Percentiles rank a stretch among this genome's conserved stretches.
Conservation (phyloP, 2,888 invertebrate genomes). For the Amitus sp. region DNA sequence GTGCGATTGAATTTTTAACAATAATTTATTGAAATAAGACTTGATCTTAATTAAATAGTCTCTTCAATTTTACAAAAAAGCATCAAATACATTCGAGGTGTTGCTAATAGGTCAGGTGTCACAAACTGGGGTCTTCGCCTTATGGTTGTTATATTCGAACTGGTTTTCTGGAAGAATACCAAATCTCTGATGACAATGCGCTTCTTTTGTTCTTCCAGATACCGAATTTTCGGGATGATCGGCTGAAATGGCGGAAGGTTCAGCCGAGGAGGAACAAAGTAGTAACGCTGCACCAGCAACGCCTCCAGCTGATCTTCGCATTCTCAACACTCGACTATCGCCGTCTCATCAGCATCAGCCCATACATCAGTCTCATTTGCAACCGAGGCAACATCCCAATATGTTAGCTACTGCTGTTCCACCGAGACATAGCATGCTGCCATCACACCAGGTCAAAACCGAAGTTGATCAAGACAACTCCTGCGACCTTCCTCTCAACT, state of each 20-base stretch:
- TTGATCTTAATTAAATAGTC: too few relatives aligned
- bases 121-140: too few relatives aligned
- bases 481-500: slow-evolving; percentile 63
- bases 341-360: slow-evolving; percentile 59
- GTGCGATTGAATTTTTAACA: too few relatives aligned
- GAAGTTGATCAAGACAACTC: slow-evolving; percentile 60
- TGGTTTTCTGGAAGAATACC: too few relatives aligned
- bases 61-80: too few relatives aligned
- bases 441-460: slow-evolving; percentile 60
- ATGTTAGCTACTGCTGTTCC: slow-evolving; percentile 64
- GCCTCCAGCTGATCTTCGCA: slow-evolving; percentile 67
- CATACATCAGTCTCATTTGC: slow-evolving; percentile 59
- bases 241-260: slow-evolving; percentile 87
- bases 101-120: too few relatives aligned
- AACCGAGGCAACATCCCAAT: slow-evolving; percentile 56
- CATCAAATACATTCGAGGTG: too few relatives aligned
- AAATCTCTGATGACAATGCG: neutral
- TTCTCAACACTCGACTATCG: slow-evolving; percentile 64
- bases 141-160: too few relatives aligned
- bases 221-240: slow-evolving; percentile 80
- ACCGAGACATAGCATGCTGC: slow-evolving; percentile 61
- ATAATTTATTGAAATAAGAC: too few relatives aligned
- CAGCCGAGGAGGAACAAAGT: slow-evolving; percentile 71
- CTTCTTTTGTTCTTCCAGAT: slow-evolving; percentile 68
- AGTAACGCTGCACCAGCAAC: slow-evolving; percentile 70